Base-by-base conservation (phyloP, 2,888 invertebrate genomes). In the Coelogynopora nodosa region DNA sequence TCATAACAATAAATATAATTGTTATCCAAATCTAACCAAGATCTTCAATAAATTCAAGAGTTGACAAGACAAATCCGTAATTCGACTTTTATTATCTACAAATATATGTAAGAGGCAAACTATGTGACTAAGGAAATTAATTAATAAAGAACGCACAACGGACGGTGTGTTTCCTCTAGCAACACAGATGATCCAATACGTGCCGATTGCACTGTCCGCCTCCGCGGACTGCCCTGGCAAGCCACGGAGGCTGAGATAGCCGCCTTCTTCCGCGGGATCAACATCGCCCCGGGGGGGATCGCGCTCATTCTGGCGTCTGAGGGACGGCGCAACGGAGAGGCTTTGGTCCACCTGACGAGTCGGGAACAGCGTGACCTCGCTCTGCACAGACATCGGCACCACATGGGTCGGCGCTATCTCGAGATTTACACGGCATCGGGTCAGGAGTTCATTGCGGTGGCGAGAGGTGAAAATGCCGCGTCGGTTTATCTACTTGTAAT, bases 171-270 rank as follows among this genome's bases (percentile, higher is more conserved):
- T n/a, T n/a, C n/a, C n/a, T n/a, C n/a, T n/a, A n/a, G n/a, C n/a
- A n/a, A n/a, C n/a, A n/a, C n/a, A 84, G 31, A 23, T 0, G 84
- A 84, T 5, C 18, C 31, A 29, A 27, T 85, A 18, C 23, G n/a
- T 1, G 2, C 67, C 27, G 85, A 85, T 27, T 31, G 31, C 23
- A 67, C 99, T 90, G 98, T 98, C 27, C 94, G 98, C 91, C 98
- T 98, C 30, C 94, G 99, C 90, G 99, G 99, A 88, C 94, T 99
- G 89, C 99, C 99, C 90, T 99, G 99, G 99, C 98, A 99, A 93
- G 97, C 98, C 86, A 97, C 98, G 67, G 99, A 99, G 93, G 97
- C 97, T 93, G 99, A 99, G 91, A 98, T 99, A 90, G 98, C 98
- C 88, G 5, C 5, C 67, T 99, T 99, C 94, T 99, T 99, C 94